These are phyloP conservation scores for Caenorhabditis angaria DNA, from an alignment of 2,888 invertebrate species.

Conservation along the genomic window DNA sequence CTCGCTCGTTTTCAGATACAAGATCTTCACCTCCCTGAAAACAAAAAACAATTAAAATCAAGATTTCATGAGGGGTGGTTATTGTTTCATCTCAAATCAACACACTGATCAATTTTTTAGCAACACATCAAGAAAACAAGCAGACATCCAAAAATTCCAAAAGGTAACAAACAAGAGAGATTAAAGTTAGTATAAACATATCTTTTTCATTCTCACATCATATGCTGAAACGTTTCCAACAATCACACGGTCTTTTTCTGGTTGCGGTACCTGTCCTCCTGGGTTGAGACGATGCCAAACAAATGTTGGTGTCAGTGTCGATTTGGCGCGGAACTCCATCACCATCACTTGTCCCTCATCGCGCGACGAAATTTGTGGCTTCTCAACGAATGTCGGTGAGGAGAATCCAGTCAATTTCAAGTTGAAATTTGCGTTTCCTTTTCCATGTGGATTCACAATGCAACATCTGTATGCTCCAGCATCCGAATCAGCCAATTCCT, in stretches of 20 bases:
- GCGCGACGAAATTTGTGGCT: slow-evolving; percentile 98
- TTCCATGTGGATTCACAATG: slow-evolving; percentile 73
- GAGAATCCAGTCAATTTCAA: slow-evolving; percentile 72
- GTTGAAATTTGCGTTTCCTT: slow-evolving; percentile 73
- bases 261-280: slow-evolving; percentile 32
- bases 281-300: slow-evolving; percentile 83
- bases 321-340: slow-evolving; percentile 90
- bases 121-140: no score
- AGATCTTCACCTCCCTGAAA: slow-evolving; percentile 79
- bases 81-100: no score
- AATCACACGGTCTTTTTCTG: not conserved
- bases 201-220: not conserved
- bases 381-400: slow-evolving; percentile 91
- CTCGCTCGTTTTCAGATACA: slow-evolving; percentile 72
- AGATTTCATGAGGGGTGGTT: not conserved
- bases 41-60: not conserved
- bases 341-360: slow-evolving; percentile 95
- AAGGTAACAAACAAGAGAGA: no score
- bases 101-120: no score
- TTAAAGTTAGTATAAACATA: no score
- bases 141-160: no score
- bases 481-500: slow-evolving; percentile 72
- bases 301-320: slow-evolving; percentile 92
- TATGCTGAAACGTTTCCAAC: not conserved
- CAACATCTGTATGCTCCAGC: slow-evolving; percentile 72